Evolutionary conservation across 2,888 invertebrate genomes (phyloP).

Genomic region (Idaea straminata): DNA sequence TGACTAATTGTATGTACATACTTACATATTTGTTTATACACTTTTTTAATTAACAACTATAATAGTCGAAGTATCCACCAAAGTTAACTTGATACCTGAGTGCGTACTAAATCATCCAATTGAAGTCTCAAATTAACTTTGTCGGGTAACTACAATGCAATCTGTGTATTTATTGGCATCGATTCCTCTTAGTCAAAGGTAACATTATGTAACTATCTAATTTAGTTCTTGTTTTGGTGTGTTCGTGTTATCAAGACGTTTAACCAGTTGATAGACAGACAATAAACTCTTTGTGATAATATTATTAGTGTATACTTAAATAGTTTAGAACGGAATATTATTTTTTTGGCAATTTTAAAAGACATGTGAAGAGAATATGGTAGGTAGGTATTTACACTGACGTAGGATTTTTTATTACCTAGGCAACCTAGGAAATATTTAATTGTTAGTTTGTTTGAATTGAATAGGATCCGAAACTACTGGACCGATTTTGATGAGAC

Average conservation of each 20-base stretch:
- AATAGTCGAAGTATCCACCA: no score
- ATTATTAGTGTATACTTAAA: not conserved
- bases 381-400: not conserved
- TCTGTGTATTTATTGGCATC: not conserved
- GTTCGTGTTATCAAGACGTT: not conserved
- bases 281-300: not conserved
- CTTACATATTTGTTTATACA: no score
- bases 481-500: no score
- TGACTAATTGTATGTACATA: no score
- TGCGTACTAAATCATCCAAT: not conserved
- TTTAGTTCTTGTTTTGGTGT: conserved; percentile 5
- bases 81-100: no score
- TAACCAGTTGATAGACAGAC: not conserved
- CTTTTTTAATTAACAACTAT: no score
- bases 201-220: conserved; percentile 5
- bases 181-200: not conserved
- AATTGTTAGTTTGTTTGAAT: no score
- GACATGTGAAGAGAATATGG: not conserved
- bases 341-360: not conserved
- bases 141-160: not conserved
- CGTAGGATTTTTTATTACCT: not conserved
- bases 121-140: not conserved
- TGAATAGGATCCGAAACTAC: no score
- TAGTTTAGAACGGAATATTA: not conserved
- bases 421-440: no score